Evolutionary conservation across 1,140 invertebrate species (phyloP).

Genomic region (Drosophila setifemur): DNA sequence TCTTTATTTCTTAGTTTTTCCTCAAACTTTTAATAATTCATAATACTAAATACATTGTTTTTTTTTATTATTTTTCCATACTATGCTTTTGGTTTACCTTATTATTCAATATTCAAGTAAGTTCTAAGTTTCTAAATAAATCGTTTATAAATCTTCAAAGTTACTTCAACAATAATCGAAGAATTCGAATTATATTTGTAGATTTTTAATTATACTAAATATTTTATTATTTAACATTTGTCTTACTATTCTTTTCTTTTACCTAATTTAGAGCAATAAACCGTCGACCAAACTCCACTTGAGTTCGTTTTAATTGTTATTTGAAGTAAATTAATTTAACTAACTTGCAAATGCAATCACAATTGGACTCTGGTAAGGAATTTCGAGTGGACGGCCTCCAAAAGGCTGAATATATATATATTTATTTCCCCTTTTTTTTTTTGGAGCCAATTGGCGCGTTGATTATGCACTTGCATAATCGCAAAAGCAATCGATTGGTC

Average conservation of each 20-base stretch:
- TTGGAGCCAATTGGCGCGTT: neutral
- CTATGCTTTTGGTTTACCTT: too few relatives aligned
- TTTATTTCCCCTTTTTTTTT: too few relatives aligned
- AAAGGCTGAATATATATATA: neutral
- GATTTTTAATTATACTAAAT: neutral
- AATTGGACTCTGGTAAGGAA: constrained; percentile 42
- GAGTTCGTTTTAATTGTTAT: constrained; percentile 27
- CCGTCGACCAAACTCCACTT: neutral
- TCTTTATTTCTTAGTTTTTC: too few relatives aligned
- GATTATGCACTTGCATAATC: constrained; percentile 34
- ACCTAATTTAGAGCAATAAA: neutral
- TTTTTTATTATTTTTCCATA: too few relatives aligned
- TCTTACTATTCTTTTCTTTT: too few relatives aligned
- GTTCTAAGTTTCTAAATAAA: too few relatives aligned
- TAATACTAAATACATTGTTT: too few relatives aligned
- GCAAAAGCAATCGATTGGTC: constrained; percentile 15
- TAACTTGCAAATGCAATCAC: constrained; percentile 34
- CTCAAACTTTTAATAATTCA: too few relatives aligned
- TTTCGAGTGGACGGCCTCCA: constrained; percentile 65
- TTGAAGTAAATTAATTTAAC: constrained; percentile 42
- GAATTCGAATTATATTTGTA: too few relatives aligned
- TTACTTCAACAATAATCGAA: too few relatives aligned
- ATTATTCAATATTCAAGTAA: too few relatives aligned
- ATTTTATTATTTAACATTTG: neutral
- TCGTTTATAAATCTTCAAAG: too few relatives aligned